Conservation (phyloP, 2,888 invertebrate species). For the Orchesellides sinensis region DNA sequence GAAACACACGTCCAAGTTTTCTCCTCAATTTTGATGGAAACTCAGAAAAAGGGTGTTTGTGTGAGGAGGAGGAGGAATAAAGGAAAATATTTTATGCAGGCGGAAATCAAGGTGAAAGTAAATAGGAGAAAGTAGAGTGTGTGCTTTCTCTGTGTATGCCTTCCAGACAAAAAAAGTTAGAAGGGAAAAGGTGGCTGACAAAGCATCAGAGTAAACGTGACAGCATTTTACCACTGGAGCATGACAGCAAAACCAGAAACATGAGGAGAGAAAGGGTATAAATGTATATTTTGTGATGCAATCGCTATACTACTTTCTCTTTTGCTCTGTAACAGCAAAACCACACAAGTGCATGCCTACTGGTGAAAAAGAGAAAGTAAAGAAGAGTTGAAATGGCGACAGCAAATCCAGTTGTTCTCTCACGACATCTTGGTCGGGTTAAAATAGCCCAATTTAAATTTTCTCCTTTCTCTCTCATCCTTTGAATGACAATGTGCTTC, state of each 20-base stretch:
- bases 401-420: not conserved
- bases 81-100: not conserved
- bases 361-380: not conserved
- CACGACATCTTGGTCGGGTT: constrained; percentile 18
- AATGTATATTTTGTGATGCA: no score
- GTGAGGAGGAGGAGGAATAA: no score
- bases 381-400: not conserved
- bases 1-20: not conserved
- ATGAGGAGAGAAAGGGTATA: constrained; percentile 21
- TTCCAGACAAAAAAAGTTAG: no score
- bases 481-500: constrained; percentile 58
- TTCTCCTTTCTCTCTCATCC: constrained; percentile 54
- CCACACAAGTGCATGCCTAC: not conserved
- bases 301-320: not conserved
- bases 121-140: no score
- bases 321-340: not conserved
- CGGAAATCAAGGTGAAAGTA: constrained; percentile 2
- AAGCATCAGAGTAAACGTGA: constrained; percentile 40
- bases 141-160: no score
- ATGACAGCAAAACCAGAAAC: constrained; percentile 55
- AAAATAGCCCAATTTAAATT: constrained; percentile 67
- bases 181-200: constrained; percentile 31
- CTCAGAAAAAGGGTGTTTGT: not conserved
- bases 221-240: constrained; percentile 55
- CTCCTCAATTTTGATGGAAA: not conserved